Base-by-base conservation (phyloP, 2,797 vertebrate species). In the Falco rusticolus region DNA sequence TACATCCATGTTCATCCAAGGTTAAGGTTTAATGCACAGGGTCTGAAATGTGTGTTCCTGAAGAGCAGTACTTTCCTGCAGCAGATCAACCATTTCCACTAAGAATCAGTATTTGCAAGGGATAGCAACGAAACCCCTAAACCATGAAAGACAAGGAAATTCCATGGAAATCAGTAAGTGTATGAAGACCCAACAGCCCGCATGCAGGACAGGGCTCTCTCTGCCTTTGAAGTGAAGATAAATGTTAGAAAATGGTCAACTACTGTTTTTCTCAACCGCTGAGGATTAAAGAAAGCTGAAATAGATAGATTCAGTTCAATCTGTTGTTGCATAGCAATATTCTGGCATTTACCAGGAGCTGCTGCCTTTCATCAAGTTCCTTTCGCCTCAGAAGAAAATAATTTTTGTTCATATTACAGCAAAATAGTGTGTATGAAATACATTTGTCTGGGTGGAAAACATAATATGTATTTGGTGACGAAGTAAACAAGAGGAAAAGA, bases 271-370 rank as follows among this genome's bases (percentile, higher is more conserved):
- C 13, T 43, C 54, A 70, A 43, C 54, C 70, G 29, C 3, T 70
- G 86, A 77, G 48, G 72, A 89, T 69, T 59, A 93, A 94, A 90
- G 54, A 59, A 93, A 85, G 68, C 26, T 34, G 53, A 53, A 80
- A 51, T 34, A 16, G 21, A 78, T 13, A 41, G 64, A 70, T 89
- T 63, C 43, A 50, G 57, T 81, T 87, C 65, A 90, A 82, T 77
- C 39, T 85, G 59, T 68, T 92, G 93, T 90, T 95, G 95, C 90
- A 93, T 92, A 96, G 96, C 94, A 96, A 82, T 96, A 92, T 70
- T 76, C 91, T 60, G 86, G 59, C 79, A 65, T 93, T 95, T 89
- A 94, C 43, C 47, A 84, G 72, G 68, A 95, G 65, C 87, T 84
- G 87, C 82, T 12, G 28, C 75, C 95, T 96, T 93, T 86, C 90